A percentile compares a stretch with the other conserved stretches of the same genome.
Conservation (phyloP, 2,797 vertebrate species). For the Siniperca undulata region DNA sequence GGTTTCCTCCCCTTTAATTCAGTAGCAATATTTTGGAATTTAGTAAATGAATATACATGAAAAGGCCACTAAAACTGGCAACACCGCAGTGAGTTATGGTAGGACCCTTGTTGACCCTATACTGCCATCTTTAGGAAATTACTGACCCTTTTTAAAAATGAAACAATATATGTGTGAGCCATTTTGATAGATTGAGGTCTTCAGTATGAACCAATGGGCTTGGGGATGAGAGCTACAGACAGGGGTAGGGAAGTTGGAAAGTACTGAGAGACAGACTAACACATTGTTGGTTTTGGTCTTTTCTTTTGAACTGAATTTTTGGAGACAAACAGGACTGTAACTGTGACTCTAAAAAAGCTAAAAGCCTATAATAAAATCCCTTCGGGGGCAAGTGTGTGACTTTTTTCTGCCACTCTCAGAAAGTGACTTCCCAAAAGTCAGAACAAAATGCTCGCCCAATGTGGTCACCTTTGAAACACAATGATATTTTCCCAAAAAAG, state of each 20-base stretch:
- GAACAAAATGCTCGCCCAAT: not conserved
- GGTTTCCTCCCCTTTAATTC: too few species aligned
- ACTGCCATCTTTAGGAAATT: too few species aligned
- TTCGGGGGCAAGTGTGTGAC: too few species aligned
- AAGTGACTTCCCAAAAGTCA: not conserved
- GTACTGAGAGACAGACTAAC: too few species aligned
- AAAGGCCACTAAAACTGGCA: too few species aligned
- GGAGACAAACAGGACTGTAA: not conserved
- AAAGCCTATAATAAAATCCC: not conserved
- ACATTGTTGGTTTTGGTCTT: not conserved
- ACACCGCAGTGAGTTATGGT: too few species aligned
- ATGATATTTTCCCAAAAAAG: not conserved
- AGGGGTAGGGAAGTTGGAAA: too few species aligned
- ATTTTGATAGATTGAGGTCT: not conserved
- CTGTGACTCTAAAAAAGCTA: not conserved
- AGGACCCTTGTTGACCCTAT: too few species aligned
- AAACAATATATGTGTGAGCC: not conserved
- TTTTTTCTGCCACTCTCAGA: not conserved
- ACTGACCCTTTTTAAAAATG: too few species aligned
- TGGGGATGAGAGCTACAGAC: too few species aligned
- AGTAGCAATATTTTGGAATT: too few species aligned
- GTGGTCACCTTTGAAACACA: conserved; percentile 14
- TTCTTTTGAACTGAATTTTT: not conserved
- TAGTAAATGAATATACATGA: too few species aligned
- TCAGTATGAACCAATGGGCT: not conserved